phyloP scores from a whole-genome alignment of 2,797 vertebrate species.

The Acrossocheilus wenchowensis region DNA sequence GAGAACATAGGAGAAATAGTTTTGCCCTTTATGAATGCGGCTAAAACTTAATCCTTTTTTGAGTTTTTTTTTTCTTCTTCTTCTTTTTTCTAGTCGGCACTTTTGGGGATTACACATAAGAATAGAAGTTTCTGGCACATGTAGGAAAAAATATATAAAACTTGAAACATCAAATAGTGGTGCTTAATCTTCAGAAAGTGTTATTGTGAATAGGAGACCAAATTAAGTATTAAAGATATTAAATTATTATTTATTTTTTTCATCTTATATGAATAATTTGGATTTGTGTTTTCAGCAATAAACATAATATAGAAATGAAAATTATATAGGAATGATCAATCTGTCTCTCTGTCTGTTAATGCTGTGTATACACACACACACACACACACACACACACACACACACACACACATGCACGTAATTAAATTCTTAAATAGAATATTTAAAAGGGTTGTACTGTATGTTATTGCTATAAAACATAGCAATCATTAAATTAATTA shows the following conservation, averaged over 20 bases:
- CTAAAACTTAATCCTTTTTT: background rate
- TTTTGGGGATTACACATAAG: background rate
- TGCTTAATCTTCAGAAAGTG: background rate
- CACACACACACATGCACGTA: too few species aligned
- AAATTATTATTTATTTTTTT: background rate
- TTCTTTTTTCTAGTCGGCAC: background rate
- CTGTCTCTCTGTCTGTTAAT: background rate
- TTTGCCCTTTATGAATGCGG: background rate
- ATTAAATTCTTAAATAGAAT: too few species aligned
- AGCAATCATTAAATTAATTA: background rate
- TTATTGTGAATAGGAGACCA: background rate
- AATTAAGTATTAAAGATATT: background rate
- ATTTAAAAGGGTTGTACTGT: too few species aligned
- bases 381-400: too few species aligned
- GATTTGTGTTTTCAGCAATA: background rate
- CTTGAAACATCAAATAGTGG: background rate
- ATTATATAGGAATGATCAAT: background rate
- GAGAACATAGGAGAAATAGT: background rate
- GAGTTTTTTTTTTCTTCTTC: fast-evolving
- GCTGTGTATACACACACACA: too few species aligned
- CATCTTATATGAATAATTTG: background rate
- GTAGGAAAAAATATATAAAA: background rate
- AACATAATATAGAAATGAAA: background rate
- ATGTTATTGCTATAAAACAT: background rate
- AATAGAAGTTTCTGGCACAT: background rate